Evolutionary conservation across 2,888 invertebrate species (phyloP).

Genomic region (Stenchaetothrips biformis): DNA sequence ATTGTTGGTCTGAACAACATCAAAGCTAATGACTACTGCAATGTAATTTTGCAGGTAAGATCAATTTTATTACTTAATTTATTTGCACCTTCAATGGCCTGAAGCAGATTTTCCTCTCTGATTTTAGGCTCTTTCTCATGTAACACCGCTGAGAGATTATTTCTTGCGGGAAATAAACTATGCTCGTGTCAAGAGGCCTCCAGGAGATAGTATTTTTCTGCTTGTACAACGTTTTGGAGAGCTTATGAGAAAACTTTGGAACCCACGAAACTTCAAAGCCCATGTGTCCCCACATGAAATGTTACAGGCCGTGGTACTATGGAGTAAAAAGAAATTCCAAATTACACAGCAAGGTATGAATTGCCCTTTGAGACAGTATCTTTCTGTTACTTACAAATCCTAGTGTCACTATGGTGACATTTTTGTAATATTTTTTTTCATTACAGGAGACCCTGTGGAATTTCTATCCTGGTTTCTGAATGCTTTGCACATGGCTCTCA

Average conservation of each 20-base stretch:
- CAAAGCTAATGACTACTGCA: constrained; percentile 99
- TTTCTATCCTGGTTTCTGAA: constrained; percentile 98
- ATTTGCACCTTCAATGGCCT: neutral
- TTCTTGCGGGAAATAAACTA: constrained; percentile 94
- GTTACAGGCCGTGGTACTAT: constrained; percentile 95
- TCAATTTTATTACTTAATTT: neutral
- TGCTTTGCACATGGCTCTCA: constrained; percentile 87
- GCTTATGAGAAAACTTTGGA: constrained; percentile 95
- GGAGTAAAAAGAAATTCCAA: constrained; percentile 95
- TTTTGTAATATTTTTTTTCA: neutral
- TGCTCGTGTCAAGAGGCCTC: constrained; percentile 78
- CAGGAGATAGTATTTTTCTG: constrained; percentile 89
- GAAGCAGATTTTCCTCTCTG: constrained; percentile 33
- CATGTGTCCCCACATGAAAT: constrained; percentile 99
- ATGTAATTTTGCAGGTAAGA: constrained; percentile 88
- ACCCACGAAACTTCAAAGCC: constrained; percentile 96
- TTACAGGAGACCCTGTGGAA: constrained; percentile 88
- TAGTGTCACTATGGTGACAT: neutral
- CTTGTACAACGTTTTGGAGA: constrained; percentile 92
- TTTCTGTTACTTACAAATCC: neutral
- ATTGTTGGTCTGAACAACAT: constrained; percentile 99
- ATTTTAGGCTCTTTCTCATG: constrained; percentile 86
- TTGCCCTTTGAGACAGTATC: neutral
- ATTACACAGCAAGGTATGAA: constrained; percentile 90
- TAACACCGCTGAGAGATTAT: constrained; percentile 88